Percentiles rank a stretch among this genome's conserved stretches.
Conservation (phyloP, 2,113 vertebrate species). For the Salminus brasiliensis region DNA sequence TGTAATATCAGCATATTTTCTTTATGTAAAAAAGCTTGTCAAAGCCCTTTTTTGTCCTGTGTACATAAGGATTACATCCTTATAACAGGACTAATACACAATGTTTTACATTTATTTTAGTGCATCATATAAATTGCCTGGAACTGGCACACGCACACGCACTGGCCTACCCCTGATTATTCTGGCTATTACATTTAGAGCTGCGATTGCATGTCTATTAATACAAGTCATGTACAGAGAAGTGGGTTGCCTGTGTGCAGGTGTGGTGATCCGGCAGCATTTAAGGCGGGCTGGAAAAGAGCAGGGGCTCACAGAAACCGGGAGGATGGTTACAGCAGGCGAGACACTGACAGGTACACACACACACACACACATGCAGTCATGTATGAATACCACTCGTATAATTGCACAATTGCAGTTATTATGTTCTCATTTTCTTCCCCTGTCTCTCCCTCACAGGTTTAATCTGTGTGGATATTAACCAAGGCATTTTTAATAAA, state of each 20-base stretch:
- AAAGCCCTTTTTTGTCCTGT: no score
- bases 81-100: no score
- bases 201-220: no score
- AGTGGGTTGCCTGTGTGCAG: slow-evolving; percentile 40
- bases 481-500: slow-evolving; percentile 6
- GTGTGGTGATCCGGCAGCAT: slow-evolving; percentile 33
- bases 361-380: background rate
- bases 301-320: slow-evolving; percentile 37
- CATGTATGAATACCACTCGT: background rate
- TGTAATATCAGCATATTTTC: no score
- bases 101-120: no score
- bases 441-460: slow-evolving; percentile 42
- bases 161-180: no score
- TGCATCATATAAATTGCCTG: no score
- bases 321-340: slow-evolving; percentile 42
- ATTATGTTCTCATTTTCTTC: background rate
- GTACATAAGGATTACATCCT: no score
- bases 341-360: slow-evolving; percentile 58
- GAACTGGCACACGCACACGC: no score
- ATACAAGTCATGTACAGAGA: background rate
- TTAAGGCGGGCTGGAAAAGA: background rate
- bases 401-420: slow-evolving; percentile 48
- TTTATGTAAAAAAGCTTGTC: no score
- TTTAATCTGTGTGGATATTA: slow-evolving; percentile 54
- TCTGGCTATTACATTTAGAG: no score